Conservation (phyloP, 2,888 invertebrate genomes). For the Apotomis turbidana region DNA sequence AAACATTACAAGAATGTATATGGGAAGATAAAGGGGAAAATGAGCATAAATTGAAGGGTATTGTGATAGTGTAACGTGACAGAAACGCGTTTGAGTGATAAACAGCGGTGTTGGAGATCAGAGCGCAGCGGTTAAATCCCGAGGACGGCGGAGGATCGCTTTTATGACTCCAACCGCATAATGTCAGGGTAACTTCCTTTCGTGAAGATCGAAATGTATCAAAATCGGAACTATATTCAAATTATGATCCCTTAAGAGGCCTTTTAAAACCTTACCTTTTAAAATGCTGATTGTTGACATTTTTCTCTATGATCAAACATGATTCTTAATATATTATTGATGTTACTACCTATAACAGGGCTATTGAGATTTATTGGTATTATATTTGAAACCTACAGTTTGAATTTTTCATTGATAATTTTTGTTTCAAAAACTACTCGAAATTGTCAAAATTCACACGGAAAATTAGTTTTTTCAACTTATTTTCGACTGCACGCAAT, state of each 20-base stretch:
- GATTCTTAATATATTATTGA: too few species aligned
- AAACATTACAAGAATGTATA: constrained; percentile 26
- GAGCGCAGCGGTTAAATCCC: constrained; percentile 67
- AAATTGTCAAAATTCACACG: too few species aligned
- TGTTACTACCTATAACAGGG: too few species aligned
- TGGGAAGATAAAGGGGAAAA: constrained; percentile 49
- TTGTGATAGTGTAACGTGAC: constrained; percentile 63
- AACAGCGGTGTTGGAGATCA: constrained; percentile 62
- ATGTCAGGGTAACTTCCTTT: constrained; percentile 59
- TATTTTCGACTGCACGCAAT: too few species aligned
- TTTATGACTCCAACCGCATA: constrained; percentile 73
- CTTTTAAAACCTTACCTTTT: too few species aligned
- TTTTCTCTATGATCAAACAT: too few species aligned
- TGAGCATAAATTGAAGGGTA: constrained; percentile 65
- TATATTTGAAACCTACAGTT: too few species aligned
- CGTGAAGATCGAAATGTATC: not conserved
- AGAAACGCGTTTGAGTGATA: constrained; percentile 66
- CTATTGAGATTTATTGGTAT: too few species aligned
- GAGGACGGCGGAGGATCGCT: constrained; percentile 68
- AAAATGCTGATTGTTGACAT: too few species aligned
- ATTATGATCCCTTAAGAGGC: not conserved
- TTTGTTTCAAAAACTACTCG: too few species aligned
- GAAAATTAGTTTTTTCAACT: too few species aligned
- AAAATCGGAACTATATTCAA: not conserved
- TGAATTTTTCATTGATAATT: too few species aligned